Base-by-base conservation (phyloP, 2,888 invertebrate genomes). In the Drosophila longiperda region DNA sequence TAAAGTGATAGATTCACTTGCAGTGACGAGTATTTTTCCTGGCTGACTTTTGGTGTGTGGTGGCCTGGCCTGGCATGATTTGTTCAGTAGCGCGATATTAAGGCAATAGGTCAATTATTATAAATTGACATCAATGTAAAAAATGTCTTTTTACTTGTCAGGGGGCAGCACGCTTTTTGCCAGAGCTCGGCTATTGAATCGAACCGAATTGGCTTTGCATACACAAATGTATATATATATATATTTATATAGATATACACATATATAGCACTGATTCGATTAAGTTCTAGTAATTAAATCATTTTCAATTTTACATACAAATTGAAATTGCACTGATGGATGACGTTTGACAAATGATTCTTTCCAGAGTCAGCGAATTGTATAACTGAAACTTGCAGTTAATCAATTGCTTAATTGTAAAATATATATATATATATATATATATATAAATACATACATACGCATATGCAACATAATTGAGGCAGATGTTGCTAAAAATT, bases 41-140 rank as follows among this genome's bases (percentile, higher is more conserved):
- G 78, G 67, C 87, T 82, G 64, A 67, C 68, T 69, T 23, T 45
- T 73, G 80, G 50, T 32, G 53, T 48, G 75, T 20, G 34, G 53
- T 64, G 80, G 58, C 64, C 40, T 65, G 74, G 82, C 61, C 72
- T 78, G 86, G 70, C 62, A 78, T 82, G 91, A 83, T 85, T 89
- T 85, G 90, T 87, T 87, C 83, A 73, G 80, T n/a, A 83, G 80
- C 83, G 81, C 83, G 87, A 86, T 86, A 89, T 83, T 90, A 83
- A 90, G 90, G 91, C 90, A 91, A 90, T 90, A 91, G 90, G 90
- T 90, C 91, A 90, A 90, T 90, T 90, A 79, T 82, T 85, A 83
- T 91, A 91, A 90, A 90, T 90, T 90, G 91, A 81, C 90, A 90
- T 88, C 84, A 91, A 90, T 89, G 89, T 90, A 82, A 91, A 83